Evolutionary conservation across 2,888 invertebrate genomes (phyloP).

Genomic region (Cephus rjabovi): DNA sequence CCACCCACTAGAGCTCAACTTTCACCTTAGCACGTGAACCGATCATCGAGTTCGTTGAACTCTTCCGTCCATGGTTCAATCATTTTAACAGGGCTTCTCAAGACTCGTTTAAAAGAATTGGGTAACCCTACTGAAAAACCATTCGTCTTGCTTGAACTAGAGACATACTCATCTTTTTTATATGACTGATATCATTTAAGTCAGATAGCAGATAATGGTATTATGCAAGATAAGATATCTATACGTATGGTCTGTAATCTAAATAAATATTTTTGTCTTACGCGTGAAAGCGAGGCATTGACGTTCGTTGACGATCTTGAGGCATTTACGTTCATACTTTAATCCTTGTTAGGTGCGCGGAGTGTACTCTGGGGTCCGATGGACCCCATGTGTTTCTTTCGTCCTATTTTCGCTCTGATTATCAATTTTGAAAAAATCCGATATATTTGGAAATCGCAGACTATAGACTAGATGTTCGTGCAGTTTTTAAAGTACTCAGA

Average conservation of each 20-base stretch:
- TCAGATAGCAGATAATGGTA: background rate
- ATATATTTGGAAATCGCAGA: too few species aligned
- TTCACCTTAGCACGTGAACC: background rate
- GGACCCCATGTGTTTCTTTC: too few species aligned
- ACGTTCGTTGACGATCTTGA: too few species aligned
- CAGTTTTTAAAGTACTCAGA: too few species aligned
- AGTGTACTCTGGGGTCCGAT: too few species aligned
- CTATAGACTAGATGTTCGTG: too few species aligned
- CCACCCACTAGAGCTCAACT: background rate
- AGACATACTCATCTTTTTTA: background rate
- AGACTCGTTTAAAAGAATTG: background rate
- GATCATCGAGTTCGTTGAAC: background rate
- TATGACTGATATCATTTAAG: background rate
- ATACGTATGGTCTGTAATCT: background rate
- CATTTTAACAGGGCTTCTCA: background rate
- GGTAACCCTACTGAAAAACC: background rate
- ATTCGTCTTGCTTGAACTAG: background rate
- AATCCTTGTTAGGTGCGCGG: background rate
- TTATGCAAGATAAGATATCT: background rate
- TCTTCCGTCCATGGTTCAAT: background rate
- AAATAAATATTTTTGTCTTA: background rate
- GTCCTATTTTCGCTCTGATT: too few species aligned
- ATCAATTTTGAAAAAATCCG: too few species aligned
- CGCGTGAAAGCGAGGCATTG: too few species aligned
- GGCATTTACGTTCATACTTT: too few species aligned